These are phyloP conservation scores for Apostichopus japonicus DNA, from an alignment of 35 echinoderm and acorn worm species.

Conservation along the genomic window DNA sequence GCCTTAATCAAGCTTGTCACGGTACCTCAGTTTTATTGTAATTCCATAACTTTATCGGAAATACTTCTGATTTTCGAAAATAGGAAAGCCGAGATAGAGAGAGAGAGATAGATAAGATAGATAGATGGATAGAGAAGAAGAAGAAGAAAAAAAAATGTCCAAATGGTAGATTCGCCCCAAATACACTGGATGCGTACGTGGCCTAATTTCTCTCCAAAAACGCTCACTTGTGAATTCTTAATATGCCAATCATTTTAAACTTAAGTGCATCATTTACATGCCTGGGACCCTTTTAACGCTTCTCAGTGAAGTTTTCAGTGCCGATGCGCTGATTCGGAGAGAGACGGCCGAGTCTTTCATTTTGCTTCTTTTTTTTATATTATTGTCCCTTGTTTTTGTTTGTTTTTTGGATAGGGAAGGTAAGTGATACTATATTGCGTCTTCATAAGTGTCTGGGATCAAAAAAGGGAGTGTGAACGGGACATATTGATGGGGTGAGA, in stretches of 20 bases:
- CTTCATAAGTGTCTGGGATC: background rate
- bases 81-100: background rate
- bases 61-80: conserved; percentile 26
- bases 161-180: conserved; percentile 35
- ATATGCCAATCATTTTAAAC: conserved; percentile 44
- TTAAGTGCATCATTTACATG: conserved; percentile 49
- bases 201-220: conserved; percentile 44
- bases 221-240: conserved; percentile 55
- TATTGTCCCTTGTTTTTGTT: background rate
- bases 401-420: background rate
- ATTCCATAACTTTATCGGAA: conserved; percentile 40
- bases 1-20: conserved; percentile 40
- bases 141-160: background rate
- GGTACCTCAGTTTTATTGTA: conserved; percentile 47
- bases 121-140: background rate
- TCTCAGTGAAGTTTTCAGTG: conserved; percentile 21
- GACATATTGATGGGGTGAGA: background rate
- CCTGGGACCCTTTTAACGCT: conserved; percentile 38
- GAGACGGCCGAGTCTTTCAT: background rate
- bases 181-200: conserved; percentile 54
- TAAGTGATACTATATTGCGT: background rate
- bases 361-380: background rate
- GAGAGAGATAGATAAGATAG: background rate
- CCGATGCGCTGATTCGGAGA: background rate
- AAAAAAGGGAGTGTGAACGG: background rate